These are phyloP conservation scores for Eira barbara DNA, from an alignment of 2,113 vertebrate species.

Conservation along the genomic window DNA sequence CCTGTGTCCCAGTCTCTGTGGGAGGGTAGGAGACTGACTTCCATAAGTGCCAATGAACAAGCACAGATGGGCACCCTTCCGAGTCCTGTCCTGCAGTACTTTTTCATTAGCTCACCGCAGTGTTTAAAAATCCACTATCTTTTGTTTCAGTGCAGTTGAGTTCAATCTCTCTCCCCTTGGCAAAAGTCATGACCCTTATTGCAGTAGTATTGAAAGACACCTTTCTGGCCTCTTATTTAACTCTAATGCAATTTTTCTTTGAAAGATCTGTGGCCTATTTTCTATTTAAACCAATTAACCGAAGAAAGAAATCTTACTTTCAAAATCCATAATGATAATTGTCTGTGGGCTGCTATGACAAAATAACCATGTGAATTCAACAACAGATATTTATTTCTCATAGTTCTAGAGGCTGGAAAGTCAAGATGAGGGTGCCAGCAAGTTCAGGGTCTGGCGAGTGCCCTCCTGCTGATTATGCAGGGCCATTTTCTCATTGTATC, in stretches of 20 bases:
- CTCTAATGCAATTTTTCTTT: neutral
- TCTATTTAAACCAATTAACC: neutral
- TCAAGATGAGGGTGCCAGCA: neutral
- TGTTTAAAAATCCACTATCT: neutral
- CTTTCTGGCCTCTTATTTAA: neutral
- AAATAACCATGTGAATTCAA: neutral
- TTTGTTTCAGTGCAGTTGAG: neutral
- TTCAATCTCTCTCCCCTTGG: neutral
- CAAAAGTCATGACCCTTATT: neutral
- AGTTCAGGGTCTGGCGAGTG: neutral
- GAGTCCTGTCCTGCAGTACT: neutral
- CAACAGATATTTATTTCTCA: neutral
- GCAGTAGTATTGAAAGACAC: neutral
- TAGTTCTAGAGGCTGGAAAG: neutral
- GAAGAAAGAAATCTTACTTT: neutral
- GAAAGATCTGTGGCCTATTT: neutral
- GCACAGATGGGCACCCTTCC: neutral
- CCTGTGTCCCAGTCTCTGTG: neutral
- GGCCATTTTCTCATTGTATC: neutral
- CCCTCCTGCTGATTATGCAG: neutral
- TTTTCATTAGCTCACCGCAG: neutral
- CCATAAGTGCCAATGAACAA: accelerated
- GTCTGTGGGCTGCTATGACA: neutral
- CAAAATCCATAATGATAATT: neutral
- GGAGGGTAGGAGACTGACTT: neutral